These are phyloP conservation scores for Ammospiza nelsoni DNA, from an alignment of 2,113 vertebrate genomes.

Conservation along the genomic window DNA sequence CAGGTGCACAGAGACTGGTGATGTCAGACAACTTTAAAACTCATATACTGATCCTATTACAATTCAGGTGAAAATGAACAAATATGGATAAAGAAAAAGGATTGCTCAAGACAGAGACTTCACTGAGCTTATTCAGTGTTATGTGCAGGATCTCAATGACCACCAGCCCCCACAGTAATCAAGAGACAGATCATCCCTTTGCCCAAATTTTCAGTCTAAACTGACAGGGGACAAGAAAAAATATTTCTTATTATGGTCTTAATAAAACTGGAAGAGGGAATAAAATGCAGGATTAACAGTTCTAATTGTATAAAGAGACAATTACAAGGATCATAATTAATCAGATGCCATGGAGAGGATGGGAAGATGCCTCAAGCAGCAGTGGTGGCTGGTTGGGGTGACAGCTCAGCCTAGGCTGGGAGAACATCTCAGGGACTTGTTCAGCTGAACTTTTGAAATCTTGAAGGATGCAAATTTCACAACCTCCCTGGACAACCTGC, in stretches of 20 bases:
- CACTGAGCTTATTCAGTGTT: not conserved
- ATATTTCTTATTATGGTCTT: not conserved
- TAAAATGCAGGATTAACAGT: not conserved
- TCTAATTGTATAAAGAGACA: not conserved
- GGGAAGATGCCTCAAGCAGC: not conserved
- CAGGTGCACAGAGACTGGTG: conserved; percentile 7
- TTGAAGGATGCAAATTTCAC: not conserved
- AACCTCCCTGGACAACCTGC: not conserved
- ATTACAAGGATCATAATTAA: not conserved
- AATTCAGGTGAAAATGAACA: conserved; percentile 54
- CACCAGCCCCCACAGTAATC: not conserved
- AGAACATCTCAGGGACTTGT: not conserved
- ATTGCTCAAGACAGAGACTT: not conserved
- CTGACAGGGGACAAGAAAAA: not conserved
- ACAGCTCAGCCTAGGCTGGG: not conserved
- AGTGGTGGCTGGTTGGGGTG: not conserved
- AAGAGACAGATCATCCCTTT: not conserved
- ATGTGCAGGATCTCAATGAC: accelerated
- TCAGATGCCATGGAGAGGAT: not conserved
- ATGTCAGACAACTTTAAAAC: conserved; percentile 41
- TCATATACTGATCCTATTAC: conserved; percentile 44
- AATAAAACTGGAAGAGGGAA: not conserved
- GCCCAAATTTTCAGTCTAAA: not conserved
- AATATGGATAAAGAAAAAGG: not conserved
- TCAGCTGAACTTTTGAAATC: not conserved